A percentile compares a stretch with the other conserved stretches of the same genome.
Evolutionary conservation across 2,113 vertebrate species (phyloP).

Genomic region (Sinocyclocheilus anophthalmus): DNA sequence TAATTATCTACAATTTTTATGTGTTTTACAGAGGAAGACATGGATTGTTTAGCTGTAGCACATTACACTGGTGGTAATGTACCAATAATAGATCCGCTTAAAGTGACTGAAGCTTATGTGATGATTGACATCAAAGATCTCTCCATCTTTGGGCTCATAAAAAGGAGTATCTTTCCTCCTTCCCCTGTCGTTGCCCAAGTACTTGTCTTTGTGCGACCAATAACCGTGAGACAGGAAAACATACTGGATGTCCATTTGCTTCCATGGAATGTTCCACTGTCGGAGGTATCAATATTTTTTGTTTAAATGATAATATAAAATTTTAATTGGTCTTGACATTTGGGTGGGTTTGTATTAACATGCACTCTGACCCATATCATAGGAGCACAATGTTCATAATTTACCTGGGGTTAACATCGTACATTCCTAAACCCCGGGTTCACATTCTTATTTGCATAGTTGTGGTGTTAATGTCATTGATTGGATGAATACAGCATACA

Average conservation of each 20-base stretch:
- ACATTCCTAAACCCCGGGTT: no score
- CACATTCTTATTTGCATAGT: no score
- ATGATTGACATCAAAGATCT: slow-evolving; percentile 29
- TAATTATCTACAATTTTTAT: not conserved
- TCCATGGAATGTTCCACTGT: not conserved
- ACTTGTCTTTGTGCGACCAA: slow-evolving; percentile 32
- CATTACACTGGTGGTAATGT: slow-evolving; percentile 39
- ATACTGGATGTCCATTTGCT: slow-evolving; percentile 11
- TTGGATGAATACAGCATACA: no score
- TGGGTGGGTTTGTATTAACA: no score
- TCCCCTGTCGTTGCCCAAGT: slow-evolving; percentile 37
- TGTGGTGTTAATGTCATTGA: no score
- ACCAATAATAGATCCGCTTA: slow-evolving; percentile 38
- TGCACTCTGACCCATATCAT: no score
- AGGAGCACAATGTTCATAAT: no score
- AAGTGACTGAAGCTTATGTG: slow-evolving; percentile 41
- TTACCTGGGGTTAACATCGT: no score
- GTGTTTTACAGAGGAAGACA: not conserved
- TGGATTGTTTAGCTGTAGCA: slow-evolving; percentile 35
- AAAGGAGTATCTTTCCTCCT: not conserved
- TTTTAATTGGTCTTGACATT: no score
- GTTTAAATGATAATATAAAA: not conserved
- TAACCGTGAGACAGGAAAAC: not conserved
- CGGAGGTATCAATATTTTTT: not conserved
- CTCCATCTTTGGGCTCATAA: slow-evolving; percentile 49